A percentile compares a stretch with the other conserved stretches of the same genome.
Evolutionary conservation across 1,140 invertebrate species (phyloP).

Genomic region (Arctopsyche grandis): DNA sequence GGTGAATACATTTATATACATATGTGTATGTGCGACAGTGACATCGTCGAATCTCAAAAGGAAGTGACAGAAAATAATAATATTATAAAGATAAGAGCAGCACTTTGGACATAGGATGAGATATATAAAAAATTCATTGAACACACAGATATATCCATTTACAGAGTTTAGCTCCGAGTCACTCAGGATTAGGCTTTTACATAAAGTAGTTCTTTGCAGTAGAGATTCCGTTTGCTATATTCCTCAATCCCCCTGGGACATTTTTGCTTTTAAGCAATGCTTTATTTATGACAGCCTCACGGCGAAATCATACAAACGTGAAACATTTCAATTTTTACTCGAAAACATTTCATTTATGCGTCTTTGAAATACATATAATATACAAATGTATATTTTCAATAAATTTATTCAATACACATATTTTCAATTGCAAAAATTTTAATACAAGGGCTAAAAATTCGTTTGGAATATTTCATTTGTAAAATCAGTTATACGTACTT

Average conservation of each 20-base stretch:
- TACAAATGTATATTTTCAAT: no score
- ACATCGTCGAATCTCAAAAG: no score
- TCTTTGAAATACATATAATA: neutral
- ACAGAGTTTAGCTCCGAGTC: neutral
- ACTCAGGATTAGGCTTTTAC: constrained; percentile 13
- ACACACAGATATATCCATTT: neutral
- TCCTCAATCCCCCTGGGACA: neutral
- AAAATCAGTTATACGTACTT: no score
- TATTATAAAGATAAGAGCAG: no score
- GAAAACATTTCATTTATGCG: neutral
- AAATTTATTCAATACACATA: no score
- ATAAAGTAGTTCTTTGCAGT: neutral
- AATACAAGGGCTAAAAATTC: no score
- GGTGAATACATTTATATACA: no score
- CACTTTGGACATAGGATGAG: neutral
- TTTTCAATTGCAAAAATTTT: no score
- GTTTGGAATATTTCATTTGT: no score
- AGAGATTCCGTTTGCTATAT: neutral
- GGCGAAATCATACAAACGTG: neutral
- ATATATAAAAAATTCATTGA: neutral
- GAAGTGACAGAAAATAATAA: no score
- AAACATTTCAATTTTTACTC: neutral
- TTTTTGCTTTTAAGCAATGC: constrained; percentile 14
- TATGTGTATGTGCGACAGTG: no score
- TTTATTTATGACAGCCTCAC: constrained; percentile 14